A percentile compares a stretch with the other conserved stretches of the same genome.
These are phyloP conservation scores for Hyperoplus lanceolatus DNA, from an alignment of 2,797 vertebrate genomes.

Conservation along the genomic window DNA sequence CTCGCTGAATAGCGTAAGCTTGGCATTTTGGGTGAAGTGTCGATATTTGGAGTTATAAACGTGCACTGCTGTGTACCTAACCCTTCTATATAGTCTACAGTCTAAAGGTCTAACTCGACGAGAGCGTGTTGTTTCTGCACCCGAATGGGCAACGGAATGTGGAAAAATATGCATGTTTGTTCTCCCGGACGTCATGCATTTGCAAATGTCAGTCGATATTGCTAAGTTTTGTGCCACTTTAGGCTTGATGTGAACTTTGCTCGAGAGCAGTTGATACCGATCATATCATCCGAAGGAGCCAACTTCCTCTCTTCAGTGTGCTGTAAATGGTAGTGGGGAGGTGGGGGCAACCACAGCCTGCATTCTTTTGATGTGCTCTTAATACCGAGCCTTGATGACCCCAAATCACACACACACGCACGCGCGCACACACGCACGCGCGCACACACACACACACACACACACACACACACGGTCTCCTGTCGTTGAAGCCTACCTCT, in stretches of 20 bases:
- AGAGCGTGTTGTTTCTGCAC: conserved; percentile 29
- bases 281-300: conserved; percentile 4
- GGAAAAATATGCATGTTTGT: conserved; percentile 15
- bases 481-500: not conserved
- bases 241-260: conserved; percentile 53
- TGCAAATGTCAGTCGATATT: not conserved
- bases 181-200: not conserved
- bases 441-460: conserved; percentile 1
- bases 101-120: too few species aligned
- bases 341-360: conserved; percentile 43
- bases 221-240: not conserved
- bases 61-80: not conserved
- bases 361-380: conserved; percentile 55
- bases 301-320: conserved; percentile 15
- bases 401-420: conserved; percentile 19
- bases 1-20: not conserved
- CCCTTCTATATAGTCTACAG: not conserved
- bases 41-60: conserved; percentile 1
- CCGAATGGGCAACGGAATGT: conserved; percentile 46
- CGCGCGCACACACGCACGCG: not conserved
- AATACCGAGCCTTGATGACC: conserved; percentile 51
- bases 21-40: conserved; percentile 19
- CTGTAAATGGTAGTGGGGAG: conserved; percentile 6
- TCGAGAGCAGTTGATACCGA: conserved; percentile 16
- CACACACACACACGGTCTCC: not conserved